A percentile compares a stretch with the other conserved stretches of the same genome.
These are phyloP conservation scores for Dolichallabes microphthalmus DNA, from an alignment of 2,113 vertebrate genomes.

Conservation along the genomic window DNA sequence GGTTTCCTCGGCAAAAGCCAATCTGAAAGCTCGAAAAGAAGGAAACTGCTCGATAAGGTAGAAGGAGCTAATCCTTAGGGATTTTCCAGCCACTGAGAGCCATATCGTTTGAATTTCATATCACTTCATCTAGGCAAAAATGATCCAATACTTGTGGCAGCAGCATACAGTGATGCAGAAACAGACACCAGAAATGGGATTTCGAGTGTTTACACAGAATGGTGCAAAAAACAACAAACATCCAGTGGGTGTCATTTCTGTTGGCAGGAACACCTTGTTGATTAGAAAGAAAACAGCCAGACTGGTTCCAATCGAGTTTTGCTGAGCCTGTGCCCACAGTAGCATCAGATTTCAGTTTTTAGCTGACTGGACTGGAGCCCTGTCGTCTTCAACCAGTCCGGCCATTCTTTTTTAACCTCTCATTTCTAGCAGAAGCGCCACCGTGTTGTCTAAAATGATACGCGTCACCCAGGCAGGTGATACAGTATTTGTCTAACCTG, in stretches of 20 bases:
- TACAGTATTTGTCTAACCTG: neutral
- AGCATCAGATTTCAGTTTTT: neutral
- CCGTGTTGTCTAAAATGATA: neutral
- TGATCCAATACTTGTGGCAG: neutral
- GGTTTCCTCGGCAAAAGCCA: constrained; percentile 1
- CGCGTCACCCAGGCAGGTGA: neutral
- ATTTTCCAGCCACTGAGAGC: neutral
- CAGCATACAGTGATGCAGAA: neutral
- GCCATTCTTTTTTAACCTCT: neutral
- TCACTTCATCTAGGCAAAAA: neutral
- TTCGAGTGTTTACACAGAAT: neutral
- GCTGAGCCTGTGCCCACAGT: neutral
- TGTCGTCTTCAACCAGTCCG: neutral
- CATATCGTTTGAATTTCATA: neutral
- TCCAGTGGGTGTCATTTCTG: neutral
- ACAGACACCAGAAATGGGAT: neutral
- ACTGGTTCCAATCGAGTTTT: neutral
- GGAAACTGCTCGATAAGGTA: neutral
- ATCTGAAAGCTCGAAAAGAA: neutral
- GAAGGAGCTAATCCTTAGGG: neutral
- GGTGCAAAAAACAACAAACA: neutral
- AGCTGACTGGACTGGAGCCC: neutral
- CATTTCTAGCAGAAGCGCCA: neutral
- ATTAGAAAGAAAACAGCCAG: neutral
- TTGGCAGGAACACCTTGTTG: neutral